Evolutionary conservation across 2,113 vertebrate genomes (phyloP).

Genomic region (Shinisaurus crocodilurus): DNA sequence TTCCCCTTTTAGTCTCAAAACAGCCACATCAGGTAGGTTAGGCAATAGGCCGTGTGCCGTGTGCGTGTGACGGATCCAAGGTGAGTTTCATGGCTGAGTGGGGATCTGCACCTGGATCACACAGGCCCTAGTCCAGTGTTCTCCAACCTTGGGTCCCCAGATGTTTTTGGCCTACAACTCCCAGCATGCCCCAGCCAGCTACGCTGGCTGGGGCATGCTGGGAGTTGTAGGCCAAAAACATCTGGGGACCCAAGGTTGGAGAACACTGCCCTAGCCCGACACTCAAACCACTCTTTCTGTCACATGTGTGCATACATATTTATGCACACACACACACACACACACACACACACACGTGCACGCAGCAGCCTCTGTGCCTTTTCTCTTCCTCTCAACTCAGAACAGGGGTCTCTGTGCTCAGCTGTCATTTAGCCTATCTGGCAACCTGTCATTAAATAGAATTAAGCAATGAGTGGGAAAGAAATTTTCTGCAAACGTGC

Average conservation of each 20-base stretch:
- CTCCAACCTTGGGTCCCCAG: too few species aligned
- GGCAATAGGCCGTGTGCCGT: neutral
- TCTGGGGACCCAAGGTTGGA: too few species aligned
- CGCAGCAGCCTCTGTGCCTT: conserved; percentile 51
- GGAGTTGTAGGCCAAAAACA: too few species aligned
- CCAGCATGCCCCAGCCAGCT: too few species aligned
- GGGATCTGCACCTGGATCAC: neutral
- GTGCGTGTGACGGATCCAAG: neutral
- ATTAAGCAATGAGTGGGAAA: conserved; percentile 42
- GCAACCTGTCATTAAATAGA: conserved; percentile 47
- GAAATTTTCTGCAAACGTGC: conserved; percentile 50
- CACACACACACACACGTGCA: too few species aligned
- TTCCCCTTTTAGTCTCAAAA: neutral
- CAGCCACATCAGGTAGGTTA: neutral
- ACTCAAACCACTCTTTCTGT: conserved; percentile 32
- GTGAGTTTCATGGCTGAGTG: neutral
- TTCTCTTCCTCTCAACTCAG: conserved; percentile 22
- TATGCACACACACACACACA: neutral
- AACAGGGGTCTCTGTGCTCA: conserved; percentile 31
- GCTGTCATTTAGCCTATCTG: conserved; percentile 59
- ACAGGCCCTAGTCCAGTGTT: too few species aligned
- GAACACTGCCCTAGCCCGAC: too few species aligned
- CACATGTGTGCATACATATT: conserved; percentile 14
- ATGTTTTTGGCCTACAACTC: too few species aligned
- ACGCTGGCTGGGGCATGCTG: too few species aligned